A percentile compares a stretch with the other conserved stretches of the same genome.
Evolutionary conservation across 92 coral and sea anemone genomes (phyloP).

Genomic region (Diadumene lineata): DNA sequence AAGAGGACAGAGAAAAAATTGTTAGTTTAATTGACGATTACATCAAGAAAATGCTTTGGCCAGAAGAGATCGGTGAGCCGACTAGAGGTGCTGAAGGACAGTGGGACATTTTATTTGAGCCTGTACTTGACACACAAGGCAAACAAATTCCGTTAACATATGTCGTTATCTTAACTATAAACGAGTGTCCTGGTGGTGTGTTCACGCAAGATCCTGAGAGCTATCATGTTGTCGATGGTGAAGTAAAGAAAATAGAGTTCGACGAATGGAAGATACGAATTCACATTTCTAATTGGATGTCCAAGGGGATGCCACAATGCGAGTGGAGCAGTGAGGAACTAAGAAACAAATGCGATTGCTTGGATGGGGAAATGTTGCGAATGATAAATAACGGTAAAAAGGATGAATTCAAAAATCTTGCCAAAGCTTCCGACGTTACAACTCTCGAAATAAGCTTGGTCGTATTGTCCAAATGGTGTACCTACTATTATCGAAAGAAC

Average conservation of each 20-base stretch:
- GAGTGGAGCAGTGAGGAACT: constrained; percentile 35
- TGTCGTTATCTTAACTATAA: constrained; percentile 36
- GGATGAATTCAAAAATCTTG: constrained; percentile 2
- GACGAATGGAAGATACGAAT: constrained; percentile 25
- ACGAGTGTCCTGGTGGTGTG: constrained; percentile 47
- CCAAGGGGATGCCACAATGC: neutral
- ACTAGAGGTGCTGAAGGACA: constrained; percentile 29
- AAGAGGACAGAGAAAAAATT: constrained; percentile 23
- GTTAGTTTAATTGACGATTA: constrained; percentile 7
- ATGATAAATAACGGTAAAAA: constrained; percentile 25
- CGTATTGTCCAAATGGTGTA: constrained; percentile 27
- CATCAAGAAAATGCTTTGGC: constrained; percentile 47
- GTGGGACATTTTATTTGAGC: constrained; percentile 55
- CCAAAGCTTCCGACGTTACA: neutral
- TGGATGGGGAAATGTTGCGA: constrained; percentile 34
- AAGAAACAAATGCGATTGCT: constrained; percentile 6
- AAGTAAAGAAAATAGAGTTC: constrained; percentile 22
- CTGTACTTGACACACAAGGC: constrained; percentile 31
- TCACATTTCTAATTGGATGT: neutral
- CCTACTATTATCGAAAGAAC: constrained; percentile 30
- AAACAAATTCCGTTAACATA: constrained; percentile 13
- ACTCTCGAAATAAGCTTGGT: constrained; percentile 20
- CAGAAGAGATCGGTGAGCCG: constrained; percentile 18
- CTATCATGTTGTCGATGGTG: constrained; percentile 43
- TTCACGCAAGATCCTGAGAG: constrained; percentile 38